Evolutionary conservation across 2,113 vertebrate genomes (phyloP), one percentile per base, ranked within the genome.

Genomic region (Erpornis zantholeuca): DNA sequence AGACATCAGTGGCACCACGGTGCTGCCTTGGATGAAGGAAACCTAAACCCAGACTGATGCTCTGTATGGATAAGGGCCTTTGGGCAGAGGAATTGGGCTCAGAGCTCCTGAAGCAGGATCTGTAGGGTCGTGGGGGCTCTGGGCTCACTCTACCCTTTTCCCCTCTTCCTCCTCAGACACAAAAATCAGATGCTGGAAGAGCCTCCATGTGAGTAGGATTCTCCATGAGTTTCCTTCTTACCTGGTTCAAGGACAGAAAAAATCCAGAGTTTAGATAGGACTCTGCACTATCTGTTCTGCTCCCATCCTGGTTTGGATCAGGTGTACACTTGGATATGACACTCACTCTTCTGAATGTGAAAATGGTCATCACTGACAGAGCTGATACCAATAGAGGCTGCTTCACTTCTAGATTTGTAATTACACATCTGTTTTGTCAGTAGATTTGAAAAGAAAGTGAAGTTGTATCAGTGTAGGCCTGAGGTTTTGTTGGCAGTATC

Each of bases 41-140:
- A 27, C 38, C n/a, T 53, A 12, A 66, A 59, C 27, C 19, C 42
- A 56, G 42, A 18, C 10, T 29, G 31, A 35, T 52, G 12, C 10
- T 44, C 9, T 53, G 11, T 24, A 38, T 64, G 61, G 42, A 7
- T 35, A 3, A 13, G 17, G 15, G 25, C 22, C 14, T 78, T 36
- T 0, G 1, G 54, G 53, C 21, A 49, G 28, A 68, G 19, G 10
- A 49, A 18, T 4, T 1, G 0, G n/a, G 29, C 44, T 80, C 12
- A 2, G 21, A 45, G 49, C 47, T 90, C 47, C 66, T 77, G n/a
- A 49, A 60, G 19, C 21, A 40, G 45, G 15, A 15, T 88, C 64
- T 44, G 33, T 11, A 57, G 3, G 12, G 8, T 52, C 38, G 19
- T 25, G 12, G 18, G 40, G 24, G 4, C 25, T 83, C 27, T 73